These are phyloP conservation scores for Hucho hucho DNA, from an alignment of 2,113 vertebrate genomes.

Conservation along the genomic window DNA sequence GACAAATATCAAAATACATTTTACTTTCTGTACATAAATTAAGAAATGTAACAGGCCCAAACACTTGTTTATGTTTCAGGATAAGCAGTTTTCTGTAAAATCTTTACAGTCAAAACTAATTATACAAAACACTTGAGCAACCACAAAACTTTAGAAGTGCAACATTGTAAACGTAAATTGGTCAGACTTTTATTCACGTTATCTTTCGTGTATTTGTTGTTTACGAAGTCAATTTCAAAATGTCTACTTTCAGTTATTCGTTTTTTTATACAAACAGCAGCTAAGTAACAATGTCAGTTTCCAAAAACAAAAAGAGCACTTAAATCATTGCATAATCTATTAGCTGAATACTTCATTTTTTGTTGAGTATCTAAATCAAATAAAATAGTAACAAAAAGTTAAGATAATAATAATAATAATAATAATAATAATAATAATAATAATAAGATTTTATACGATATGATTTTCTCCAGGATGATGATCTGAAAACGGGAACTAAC, in stretches of 20 bases:
- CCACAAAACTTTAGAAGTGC: slow-evolving; percentile 60
- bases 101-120: background rate
- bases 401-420: no score
- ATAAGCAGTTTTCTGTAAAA: slow-evolving; percentile 45
- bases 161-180: slow-evolving; percentile 61
- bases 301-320: slow-evolving; percentile 75
- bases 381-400: slow-evolving; percentile 68
- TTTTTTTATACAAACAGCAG: slow-evolving; percentile 62
- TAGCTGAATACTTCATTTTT: slow-evolving; percentile 65
- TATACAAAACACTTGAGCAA: slow-evolving; percentile 36
- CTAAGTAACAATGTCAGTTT: slow-evolving; percentile 64
- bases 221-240: slow-evolving; percentile 13
- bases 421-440: no score
- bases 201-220: slow-evolving; percentile 39
- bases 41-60: slow-evolving; percentile 69
- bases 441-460: slow-evolving; percentile 76
- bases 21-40: slow-evolving; percentile 77
- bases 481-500: slow-evolving; percentile 39
- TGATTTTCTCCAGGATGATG: slow-evolving; percentile 42
- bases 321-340: slow-evolving; percentile 68
- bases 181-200: slow-evolving; percentile 63
- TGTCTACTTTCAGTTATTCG: background rate
- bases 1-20: slow-evolving; percentile 55
- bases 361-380: slow-evolving; percentile 73
- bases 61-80: slow-evolving; percentile 11